phyloP scores from a whole-genome alignment of 2,888 invertebrate species.

The Lordiphosa andalusiaca region DNA sequence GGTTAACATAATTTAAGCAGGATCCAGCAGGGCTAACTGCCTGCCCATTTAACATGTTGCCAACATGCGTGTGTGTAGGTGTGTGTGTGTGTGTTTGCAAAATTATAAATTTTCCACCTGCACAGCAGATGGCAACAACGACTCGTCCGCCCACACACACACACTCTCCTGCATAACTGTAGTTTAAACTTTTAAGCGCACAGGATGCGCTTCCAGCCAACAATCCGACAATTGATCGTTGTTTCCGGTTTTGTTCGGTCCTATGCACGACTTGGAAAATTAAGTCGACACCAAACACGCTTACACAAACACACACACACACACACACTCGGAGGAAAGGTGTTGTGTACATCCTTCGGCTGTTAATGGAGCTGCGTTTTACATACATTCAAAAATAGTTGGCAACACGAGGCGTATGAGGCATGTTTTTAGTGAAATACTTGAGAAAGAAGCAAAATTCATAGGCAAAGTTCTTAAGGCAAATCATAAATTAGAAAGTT shows the following conservation, averaged over 20 bases:
- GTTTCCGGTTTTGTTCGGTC: conserved; percentile 50
- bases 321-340: background rate
- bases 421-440: conserved; percentile 29
- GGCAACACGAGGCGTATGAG: conserved; percentile 34
- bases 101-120: conserved; percentile 79
- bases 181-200: conserved; percentile 67
- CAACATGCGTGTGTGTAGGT: conserved; percentile 41
- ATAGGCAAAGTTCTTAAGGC: conserved; percentile 22
- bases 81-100: conserved; percentile 63
- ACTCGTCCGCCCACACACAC: conserved; percentile 13
- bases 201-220: conserved; percentile 42
- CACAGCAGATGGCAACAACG: conserved; percentile 17
- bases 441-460: conserved; percentile 17
- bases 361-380: conserved; percentile 28
- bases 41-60: conserved; percentile 64
- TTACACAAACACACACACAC: too few relatives aligned
- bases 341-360: conserved; percentile 13
- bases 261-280: conserved; percentile 41
- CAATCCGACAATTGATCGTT: conserved; percentile 70
- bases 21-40: conserved; percentile 40
- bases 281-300: conserved; percentile 60
- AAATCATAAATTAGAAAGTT: conserved; percentile 39
- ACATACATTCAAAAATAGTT: conserved; percentile 33
- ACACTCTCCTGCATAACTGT: conserved; percentile 49
- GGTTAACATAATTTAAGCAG: conserved; percentile 73